Evolutionary conservation across 1,140 invertebrate species (phyloP).

Genomic region (Aphis gossypii): DNA sequence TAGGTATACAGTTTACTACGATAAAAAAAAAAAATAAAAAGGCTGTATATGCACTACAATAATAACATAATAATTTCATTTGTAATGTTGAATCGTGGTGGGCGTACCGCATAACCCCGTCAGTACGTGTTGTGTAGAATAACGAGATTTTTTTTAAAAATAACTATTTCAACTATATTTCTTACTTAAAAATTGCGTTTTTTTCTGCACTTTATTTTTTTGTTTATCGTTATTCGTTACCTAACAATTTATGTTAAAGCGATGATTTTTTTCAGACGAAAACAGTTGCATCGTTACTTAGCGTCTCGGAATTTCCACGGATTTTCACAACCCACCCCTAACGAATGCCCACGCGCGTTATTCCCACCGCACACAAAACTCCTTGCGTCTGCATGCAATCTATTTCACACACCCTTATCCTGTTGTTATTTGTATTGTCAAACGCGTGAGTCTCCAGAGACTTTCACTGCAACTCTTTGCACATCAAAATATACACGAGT

Average conservation of each 20-base stretch:
- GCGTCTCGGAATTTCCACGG: neutral
- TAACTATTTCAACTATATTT: neutral
- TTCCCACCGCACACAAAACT: neutral
- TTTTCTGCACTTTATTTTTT: neutral
- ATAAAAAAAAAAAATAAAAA: neutral
- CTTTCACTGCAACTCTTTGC: neutral
- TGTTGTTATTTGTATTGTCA: conserved; percentile 15
- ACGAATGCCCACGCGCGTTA: neutral
- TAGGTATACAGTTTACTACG: neutral
- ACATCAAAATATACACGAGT: conserved; percentile 19
- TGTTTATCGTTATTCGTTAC: neutral
- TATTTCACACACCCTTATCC: neutral
- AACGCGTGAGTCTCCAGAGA: conserved; percentile 14
- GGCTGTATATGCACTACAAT: too few species aligned
- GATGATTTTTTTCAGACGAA: neutral
- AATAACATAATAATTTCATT: too few species aligned
- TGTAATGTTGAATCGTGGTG: too few species aligned
- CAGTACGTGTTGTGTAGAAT: too few species aligned
- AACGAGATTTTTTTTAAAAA: neutral
- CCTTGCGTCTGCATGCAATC: neutral
- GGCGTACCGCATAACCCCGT: too few species aligned
- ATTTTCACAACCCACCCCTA: neutral
- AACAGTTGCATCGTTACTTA: neutral
- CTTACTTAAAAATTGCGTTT: neutral
- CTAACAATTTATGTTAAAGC: neutral